phyloP scores from a whole-genome alignment of 2,888 invertebrate genomes.

The Troides helena region DNA sequence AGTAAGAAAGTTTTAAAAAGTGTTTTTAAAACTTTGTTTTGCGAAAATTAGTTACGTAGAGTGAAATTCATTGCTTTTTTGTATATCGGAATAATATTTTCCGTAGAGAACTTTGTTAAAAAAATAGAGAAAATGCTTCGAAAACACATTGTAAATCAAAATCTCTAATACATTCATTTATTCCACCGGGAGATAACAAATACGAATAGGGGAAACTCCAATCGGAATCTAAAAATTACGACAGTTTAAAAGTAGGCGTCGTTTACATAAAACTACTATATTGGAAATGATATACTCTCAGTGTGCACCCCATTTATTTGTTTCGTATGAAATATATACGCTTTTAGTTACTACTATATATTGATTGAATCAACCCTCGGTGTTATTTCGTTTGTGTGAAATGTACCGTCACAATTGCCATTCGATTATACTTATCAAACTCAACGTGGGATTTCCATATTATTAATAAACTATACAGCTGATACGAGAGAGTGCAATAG shows the following conservation, averaged over 20 bases:
- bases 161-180: slow-evolving; percentile 70
- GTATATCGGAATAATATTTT: not conserved
- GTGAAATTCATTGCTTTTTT: too few relatives aligned
- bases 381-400: slow-evolving; percentile 26
- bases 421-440: slow-evolving; percentile 10
- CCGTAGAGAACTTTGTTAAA: not conserved
- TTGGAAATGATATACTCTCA: slow-evolving; percentile 68
- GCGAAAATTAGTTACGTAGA: too few relatives aligned
- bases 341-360: slow-evolving; percentile 23
- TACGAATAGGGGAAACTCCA: slow-evolving; percentile 66
- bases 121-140: slow-evolving; percentile 43
- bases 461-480: not conserved
- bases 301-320: slow-evolving; percentile 59
- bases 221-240: slow-evolving; percentile 80
- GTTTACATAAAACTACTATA: slow-evolving; percentile 79
- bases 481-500: slow-evolving; percentile 5
- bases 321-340: slow-evolving; percentile 50
- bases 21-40: too few relatives aligned
- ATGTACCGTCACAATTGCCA: slow-evolving; percentile 10
- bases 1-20: too few relatives aligned
- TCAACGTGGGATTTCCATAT: slow-evolving; percentile 13
- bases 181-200: slow-evolving; percentile 71
- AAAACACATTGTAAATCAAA: slow-evolving; percentile 69
- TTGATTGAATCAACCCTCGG: slow-evolving; percentile 33
- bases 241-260: slow-evolving; percentile 78